phyloP scores from a whole-genome alignment of 2,888 invertebrate species.

The Meloe dianella region DNA sequence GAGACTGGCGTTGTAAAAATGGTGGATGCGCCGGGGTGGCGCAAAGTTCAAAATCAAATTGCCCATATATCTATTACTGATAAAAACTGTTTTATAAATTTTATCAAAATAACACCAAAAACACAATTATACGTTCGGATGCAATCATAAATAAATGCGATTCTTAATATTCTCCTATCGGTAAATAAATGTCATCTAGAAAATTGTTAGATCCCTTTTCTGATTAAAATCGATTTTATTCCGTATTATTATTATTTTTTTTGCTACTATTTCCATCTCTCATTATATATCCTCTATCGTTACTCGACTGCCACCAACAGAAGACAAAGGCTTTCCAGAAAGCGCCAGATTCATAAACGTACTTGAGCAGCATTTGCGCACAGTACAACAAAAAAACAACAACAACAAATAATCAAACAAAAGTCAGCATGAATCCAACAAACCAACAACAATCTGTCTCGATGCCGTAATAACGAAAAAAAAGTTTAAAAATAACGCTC shows the following conservation, averaged over 20 bases:
- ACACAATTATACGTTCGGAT: no score
- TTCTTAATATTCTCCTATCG: no score
- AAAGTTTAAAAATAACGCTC: neutral
- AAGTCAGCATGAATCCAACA: neutral
- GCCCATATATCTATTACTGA: no score
- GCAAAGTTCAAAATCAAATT: neutral
- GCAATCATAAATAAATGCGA: no score
- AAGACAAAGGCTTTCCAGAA: slow-evolving; percentile 8
- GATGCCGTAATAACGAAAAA: neutral
- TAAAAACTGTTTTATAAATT: no score
- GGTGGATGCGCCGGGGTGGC: slow-evolving; percentile 7
- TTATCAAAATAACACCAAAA: no score
- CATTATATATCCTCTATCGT: neutral
- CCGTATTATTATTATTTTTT: no score
- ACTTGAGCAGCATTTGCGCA: slow-evolving; percentile 37
- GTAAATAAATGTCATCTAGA: no score
- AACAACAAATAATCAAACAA: slow-evolving; percentile 19
- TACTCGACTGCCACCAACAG: neutral
- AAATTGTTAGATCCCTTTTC: neutral
- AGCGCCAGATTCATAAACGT: slow-evolving; percentile 35
- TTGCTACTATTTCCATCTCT: neutral
- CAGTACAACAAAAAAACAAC: slow-evolving; percentile 28
- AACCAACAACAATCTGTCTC: slow-evolving; percentile 4
- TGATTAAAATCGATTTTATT: neutral
- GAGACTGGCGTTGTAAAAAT: neutral